These are phyloP conservation scores for Leptarthrus brevirostris DNA, from an alignment of 2,888 invertebrate genomes.

Conservation along the genomic window DNA sequence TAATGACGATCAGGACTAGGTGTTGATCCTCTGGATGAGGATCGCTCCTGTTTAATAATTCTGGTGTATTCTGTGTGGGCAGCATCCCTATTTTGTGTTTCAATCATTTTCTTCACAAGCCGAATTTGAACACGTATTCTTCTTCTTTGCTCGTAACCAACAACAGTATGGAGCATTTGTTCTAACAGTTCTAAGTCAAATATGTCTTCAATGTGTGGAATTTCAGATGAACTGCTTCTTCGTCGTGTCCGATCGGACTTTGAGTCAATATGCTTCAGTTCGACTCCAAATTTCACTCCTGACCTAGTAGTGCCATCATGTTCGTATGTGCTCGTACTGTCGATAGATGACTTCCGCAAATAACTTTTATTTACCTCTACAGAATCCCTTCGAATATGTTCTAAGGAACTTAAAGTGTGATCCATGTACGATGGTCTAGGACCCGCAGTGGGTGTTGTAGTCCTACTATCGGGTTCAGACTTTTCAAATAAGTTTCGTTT, in stretches of 20 bases:
- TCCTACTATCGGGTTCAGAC: slow-evolving; percentile 39
- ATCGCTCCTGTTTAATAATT: slow-evolving; percentile 24
- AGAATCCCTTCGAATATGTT: slow-evolving; percentile 65
- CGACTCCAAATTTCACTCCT: slow-evolving; percentile 77
- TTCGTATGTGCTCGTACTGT: slow-evolving; percentile 64
- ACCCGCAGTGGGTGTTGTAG: slow-evolving; percentile 42
- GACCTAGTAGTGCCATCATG: slow-evolving; percentile 68
- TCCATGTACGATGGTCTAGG: slow-evolving; percentile 66
- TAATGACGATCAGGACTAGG: slow-evolving; percentile 16
- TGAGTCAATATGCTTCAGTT: slow-evolving; percentile 72
- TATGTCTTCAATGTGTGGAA: slow-evolving; percentile 77
- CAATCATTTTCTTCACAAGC: slow-evolving; percentile 74
- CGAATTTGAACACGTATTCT: slow-evolving; percentile 82
- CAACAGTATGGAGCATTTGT: slow-evolving; percentile 79
- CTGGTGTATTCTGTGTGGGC: slow-evolving; percentile 13
- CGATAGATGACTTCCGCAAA: slow-evolving; percentile 61
- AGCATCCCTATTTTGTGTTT: slow-evolving; percentile 60
- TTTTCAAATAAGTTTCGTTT: slow-evolving; percentile 64
- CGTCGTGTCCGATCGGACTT: slow-evolving; percentile 68
- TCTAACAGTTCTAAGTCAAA: slow-evolving; percentile 78
- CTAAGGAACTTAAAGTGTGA: slow-evolving; percentile 65
- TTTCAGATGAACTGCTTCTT: slow-evolving; percentile 68
- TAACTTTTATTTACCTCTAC: slow-evolving; percentile 59
- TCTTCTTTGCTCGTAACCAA: slow-evolving; percentile 81
- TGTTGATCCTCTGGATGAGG: slow-evolving; percentile 45